Conservation (phyloP, 1,140 invertebrate species). For the Drosophila lini region DNA sequence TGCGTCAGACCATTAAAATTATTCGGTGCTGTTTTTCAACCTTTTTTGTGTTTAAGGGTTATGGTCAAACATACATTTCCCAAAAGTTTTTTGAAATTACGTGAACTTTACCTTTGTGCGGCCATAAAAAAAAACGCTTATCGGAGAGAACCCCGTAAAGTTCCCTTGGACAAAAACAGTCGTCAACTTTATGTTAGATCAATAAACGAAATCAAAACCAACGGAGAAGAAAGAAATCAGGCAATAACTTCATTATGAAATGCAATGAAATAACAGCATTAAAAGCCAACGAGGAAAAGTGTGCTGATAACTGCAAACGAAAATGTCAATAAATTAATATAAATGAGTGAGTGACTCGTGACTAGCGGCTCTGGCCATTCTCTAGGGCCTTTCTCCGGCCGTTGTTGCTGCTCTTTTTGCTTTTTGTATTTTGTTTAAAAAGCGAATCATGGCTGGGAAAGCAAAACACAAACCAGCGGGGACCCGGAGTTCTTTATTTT, state of each 20-base stretch:
- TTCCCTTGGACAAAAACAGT: conserved; percentile 25
- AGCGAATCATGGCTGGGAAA: conserved; percentile 36
- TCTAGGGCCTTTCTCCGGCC: conserved; percentile 23
- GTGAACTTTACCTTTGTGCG: conserved; percentile 24
- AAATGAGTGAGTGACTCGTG: conserved; percentile 78
- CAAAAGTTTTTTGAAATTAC: conserved; percentile 1
- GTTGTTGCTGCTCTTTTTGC: conserved; percentile 7
- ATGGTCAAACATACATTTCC: neutral
- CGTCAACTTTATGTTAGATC: conserved; percentile 17
- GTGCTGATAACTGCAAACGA: conserved; percentile 61
- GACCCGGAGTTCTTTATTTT: conserved; percentile 24
- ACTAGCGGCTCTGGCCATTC: conserved; percentile 40
- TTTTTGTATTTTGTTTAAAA: conserved; percentile 4
- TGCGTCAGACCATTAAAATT: conserved; percentile 11
- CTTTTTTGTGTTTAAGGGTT: neutral
- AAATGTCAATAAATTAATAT: conserved; percentile 81
- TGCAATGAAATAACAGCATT: conserved; percentile 33
- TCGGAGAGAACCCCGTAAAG: conserved; percentile 3
- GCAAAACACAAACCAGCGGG: conserved; percentile 20
- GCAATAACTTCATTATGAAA: conserved; percentile 34
- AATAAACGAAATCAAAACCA: conserved; percentile 33
- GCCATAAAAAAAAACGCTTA: conserved; percentile 22
- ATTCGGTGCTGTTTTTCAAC: neutral
- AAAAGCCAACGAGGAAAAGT: conserved; percentile 24
- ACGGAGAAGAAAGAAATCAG: conserved; percentile 4